Conservation (phyloP, 2,888 invertebrate species). For the Elegia similella region DNA sequence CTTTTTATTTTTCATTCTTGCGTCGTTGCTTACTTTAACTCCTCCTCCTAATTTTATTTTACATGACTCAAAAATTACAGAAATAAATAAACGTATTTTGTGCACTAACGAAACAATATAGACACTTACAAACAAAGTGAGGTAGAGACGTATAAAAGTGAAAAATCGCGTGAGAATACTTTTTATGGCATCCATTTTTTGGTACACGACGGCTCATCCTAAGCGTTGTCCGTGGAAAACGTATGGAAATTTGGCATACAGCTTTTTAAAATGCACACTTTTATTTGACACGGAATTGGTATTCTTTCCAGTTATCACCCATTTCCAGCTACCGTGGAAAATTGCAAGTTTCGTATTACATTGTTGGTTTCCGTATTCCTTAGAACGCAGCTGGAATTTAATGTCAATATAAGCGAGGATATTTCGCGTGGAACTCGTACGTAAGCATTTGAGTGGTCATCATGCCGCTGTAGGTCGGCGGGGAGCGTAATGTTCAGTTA, state of each 20-base stretch:
- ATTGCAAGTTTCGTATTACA: slow-evolving; percentile 11
- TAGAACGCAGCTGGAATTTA: slow-evolving; percentile 20
- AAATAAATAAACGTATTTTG: not conserved
- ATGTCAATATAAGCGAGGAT: slow-evolving; percentile 25
- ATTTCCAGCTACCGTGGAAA: slow-evolving; percentile 11
- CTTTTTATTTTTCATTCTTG: too few species aligned
- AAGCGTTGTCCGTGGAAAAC: slow-evolving; percentile 2
- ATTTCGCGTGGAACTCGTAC: slow-evolving; percentile 18
- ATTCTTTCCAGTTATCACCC: slow-evolving; percentile 13
- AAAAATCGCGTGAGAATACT: slow-evolving; percentile 5
- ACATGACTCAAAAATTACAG: not conserved
- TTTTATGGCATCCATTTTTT: slow-evolving; percentile 7
- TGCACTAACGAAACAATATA: not conserved
- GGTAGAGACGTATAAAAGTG: not conserved
- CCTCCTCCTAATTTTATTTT: too few species aligned
- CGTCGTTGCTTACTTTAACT: too few species aligned
- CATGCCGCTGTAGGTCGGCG: not conserved
- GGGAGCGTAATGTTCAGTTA: slow-evolving; percentile 27
- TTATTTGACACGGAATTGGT: slow-evolving; percentile 1
- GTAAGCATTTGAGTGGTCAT: slow-evolving; percentile 20
- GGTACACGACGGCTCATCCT: slow-evolving; percentile 4
- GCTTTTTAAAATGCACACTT: slow-evolving; percentile 10
- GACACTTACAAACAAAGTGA: not conserved
- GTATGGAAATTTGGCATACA: slow-evolving; percentile 13
- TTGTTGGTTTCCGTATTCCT: slow-evolving; percentile 8